Base-by-base conservation (phyloP, 2,888 invertebrate species). In the Cantharis rustica region DNA sequence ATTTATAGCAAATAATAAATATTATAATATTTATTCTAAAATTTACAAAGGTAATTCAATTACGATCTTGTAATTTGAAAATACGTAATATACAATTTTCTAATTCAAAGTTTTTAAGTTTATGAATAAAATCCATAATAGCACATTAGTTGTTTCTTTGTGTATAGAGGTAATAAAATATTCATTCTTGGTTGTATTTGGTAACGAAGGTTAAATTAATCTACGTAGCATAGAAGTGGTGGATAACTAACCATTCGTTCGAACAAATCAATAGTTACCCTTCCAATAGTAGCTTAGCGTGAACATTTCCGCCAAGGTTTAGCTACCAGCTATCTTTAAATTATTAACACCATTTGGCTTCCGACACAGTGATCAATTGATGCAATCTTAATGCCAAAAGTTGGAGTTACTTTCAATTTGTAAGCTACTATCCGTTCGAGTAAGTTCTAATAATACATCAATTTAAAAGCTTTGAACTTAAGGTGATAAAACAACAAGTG, bases 321-420 rank as follows among this genome's bases (percentile, higher is more conserved):
- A 71, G 26, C 71, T 71, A 71, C 72, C 69, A 72, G 71, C 76
- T 76, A 73, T 73, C 76, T 76, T 76, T 73, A 76, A 76, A 76
- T 76, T 76, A 76, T 76, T 76, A 76, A 76, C 76, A 73, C 73
- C 73, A 76, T 76, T 73, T 73, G 68, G 68, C 68, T 71, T 73
- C 73, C 73, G 75, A 75, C 75, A 72, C 69, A 62, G 68, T 72
- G 75, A 75, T 72, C 71, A 75, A 75, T 75, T 75, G 75, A 75
- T 75, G 72, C 72, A 75, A 75, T 75, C 75, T 75, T 75, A 71
- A 72, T 75, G 75, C 72, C 71, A 72, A 75, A 75, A 75, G 75
- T 75, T 71, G 72, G 72, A 75, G 69, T 68, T 75, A 72, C 71
- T 75, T 75, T 75, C 75, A 72, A 75, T 75, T 75, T 75, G 75